Base-by-base conservation (phyloP, 2,113 vertebrate genomes). In the Sinocyclocheilus grahami region DNA sequence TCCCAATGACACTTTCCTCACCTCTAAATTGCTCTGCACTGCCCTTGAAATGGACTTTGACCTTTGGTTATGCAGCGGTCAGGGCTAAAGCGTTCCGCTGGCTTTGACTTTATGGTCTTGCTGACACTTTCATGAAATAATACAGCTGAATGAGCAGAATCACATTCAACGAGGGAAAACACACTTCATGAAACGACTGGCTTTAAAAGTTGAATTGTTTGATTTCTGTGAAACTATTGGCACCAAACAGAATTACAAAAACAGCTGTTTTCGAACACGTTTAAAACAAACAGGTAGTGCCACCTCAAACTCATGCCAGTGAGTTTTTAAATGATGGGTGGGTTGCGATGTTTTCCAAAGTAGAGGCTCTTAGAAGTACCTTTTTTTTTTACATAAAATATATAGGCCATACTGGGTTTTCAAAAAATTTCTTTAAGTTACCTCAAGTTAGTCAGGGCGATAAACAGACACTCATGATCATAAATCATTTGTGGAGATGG, bases 31-130 rank as follows among this genome's bases (percentile, higher is more conserved):
- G 60, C 72, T 27, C 18, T 62, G 75, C 58, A 48, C 24, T 51
- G 39, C 75, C 62, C 27, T 4, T 78, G 74, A 62, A 62, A 67
- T 67, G 75, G 48, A 60, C 42, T 78, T 53, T 78, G 84, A 86
- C 33, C 46, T 72, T 53, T 86, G 16, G 42, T 27, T 33, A 16
- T 48, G 53, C 5, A 46, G n/a, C 0, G 13, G 63, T 67, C 77
- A 72, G 14, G 60, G 39, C 84, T 63, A 33, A 84, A 63, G 63
- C 30, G 27, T 79, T 72, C 22, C 62, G 16, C 53, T 77, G 16
- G 46, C 33, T 72, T 14, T 55, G 6, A 58, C 30, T 33, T 58
- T 60, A 5, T 18, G 30, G 14, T 53, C 60, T 33, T 71, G 37
- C 63, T 72, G 77, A 9, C 22, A 79, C 62, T 78, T 85, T 22